phyloP scores from a whole-genome alignment of 2,113 vertebrate species.

The Oryzias curvinotus region DNA sequence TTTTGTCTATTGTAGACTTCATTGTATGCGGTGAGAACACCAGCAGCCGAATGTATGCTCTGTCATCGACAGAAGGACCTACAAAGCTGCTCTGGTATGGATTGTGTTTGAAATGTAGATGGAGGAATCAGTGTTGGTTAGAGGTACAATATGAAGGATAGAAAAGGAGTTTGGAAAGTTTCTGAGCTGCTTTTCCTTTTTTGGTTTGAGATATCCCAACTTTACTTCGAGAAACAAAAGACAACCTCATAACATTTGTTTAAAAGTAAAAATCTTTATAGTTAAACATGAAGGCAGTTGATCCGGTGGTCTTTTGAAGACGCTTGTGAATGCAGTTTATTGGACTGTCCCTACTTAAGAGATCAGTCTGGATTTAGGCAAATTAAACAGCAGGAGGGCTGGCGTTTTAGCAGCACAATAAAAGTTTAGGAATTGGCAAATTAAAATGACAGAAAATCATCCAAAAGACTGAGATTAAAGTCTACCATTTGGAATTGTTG shows the following conservation, averaged over 20 bases:
- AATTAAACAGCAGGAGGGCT: conserved; percentile 36
- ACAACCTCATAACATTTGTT: too few relatives aligned
- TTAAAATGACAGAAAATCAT: conserved; percentile 15
- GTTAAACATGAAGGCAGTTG: conserved; percentile 33
- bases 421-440: conserved; percentile 25
- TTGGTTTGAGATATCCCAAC: not conserved
- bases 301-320: conserved; percentile 26
- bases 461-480: conserved; percentile 17
- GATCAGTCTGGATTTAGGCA: conserved; percentile 17
- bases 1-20: conserved; percentile 9
- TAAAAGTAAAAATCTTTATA: too few relatives aligned
- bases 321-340: conserved; percentile 17
- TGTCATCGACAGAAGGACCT: conserved; percentile 37
- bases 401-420: conserved; percentile 14
- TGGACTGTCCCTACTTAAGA: conserved; percentile 6
- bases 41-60: conserved; percentile 60
- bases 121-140: conserved; percentile 1
- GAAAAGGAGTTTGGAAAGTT: conserved; percentile 8
- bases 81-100: conserved; percentile 18
- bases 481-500: conserved; percentile 11
- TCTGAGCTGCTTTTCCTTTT: conserved; percentile 4
- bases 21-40: conserved; percentile 19
- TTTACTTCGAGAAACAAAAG: too few relatives aligned
- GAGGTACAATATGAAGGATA: conserved; percentile 15
- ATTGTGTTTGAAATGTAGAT: conserved; percentile 18